phyloP scores from a whole-genome alignment of 2,113 vertebrate species.

The Campylomormyrus numenius region DNA sequence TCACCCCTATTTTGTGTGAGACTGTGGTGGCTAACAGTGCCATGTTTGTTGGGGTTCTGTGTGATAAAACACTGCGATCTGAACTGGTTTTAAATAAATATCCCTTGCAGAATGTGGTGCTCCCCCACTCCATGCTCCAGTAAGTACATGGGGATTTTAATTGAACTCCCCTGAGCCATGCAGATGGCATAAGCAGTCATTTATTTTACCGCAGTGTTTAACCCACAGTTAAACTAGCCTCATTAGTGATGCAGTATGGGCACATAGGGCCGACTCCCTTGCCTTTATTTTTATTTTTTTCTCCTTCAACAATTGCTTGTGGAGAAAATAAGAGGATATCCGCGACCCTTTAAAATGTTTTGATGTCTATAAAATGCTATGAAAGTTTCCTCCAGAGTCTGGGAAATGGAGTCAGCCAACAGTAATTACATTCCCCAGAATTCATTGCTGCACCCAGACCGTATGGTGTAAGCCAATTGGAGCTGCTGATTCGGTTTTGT shows the following conservation, averaged over 20 bases:
- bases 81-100: conserved; percentile 8
- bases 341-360: conserved; percentile 69
- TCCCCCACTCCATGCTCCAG: neutral
- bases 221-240: neutral
- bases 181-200: neutral
- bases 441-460: conserved; percentile 64
- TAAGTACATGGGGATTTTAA: conserved; percentile 8
- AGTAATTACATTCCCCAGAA: conserved; percentile 72
- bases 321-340: conserved; percentile 33
- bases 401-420: conserved; percentile 75
- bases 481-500: conserved; percentile 72
- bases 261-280: neutral
- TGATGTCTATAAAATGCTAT: conserved; percentile 68
- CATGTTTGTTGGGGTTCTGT: neutral
- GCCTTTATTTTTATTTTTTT: neutral
- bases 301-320: conserved; percentile 6
- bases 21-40: neutral
- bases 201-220: conserved; percentile 6
- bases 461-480: conserved; percentile 71
- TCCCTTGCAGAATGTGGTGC: neutral
- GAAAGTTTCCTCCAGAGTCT: conserved; percentile 68
- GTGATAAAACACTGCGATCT: neutral
- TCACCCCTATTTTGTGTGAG: neutral
- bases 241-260: neutral
- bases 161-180: conserved; percentile 18